Conservation (phyloP, 2,888 invertebrate genomes). For the Abrostola tripartita region DNA sequence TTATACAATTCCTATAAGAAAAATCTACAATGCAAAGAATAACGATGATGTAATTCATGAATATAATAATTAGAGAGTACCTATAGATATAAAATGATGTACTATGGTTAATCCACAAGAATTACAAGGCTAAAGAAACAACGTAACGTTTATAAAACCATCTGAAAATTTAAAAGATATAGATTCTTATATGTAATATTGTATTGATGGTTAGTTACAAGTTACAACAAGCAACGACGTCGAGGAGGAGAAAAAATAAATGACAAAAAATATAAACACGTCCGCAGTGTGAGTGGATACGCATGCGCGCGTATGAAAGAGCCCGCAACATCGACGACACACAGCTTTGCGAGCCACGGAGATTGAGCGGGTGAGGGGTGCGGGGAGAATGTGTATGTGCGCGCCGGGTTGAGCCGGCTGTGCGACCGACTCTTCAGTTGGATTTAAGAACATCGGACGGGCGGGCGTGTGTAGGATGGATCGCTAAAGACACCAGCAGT, state of each 20-base stretch:
- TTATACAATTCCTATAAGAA: too few species aligned
- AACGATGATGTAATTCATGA: constrained; percentile 17
- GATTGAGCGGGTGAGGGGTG: constrained; percentile 62
- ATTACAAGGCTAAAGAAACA: constrained; percentile 26
- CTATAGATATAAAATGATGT: constrained; percentile 6
- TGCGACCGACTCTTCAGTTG: constrained; percentile 79
- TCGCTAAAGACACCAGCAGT: constrained; percentile 88
- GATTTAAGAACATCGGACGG: constrained; percentile 88
- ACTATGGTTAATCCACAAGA: constrained; percentile 5
- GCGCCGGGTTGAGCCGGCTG: constrained; percentile 71
- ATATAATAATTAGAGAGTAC: constrained; percentile 8
- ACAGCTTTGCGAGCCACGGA: constrained; percentile 58
- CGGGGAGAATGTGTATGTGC: constrained; percentile 63
- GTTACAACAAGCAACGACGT: constrained; percentile 51
- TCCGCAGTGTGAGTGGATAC: constrained; percentile 84
- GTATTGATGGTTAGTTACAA: constrained; percentile 53
- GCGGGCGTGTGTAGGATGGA: constrained; percentile 88
- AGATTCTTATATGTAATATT: constrained; percentile 23
- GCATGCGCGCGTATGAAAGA: constrained; percentile 81
- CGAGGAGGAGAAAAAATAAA: constrained; percentile 72
- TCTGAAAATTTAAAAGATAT: constrained; percentile 13
- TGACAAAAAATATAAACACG: constrained; percentile 86
- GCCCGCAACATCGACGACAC: constrained; percentile 75
- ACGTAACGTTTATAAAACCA: constrained; percentile 19
- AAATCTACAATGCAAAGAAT: not conserved